Evolutionary conservation across 2,113 vertebrate species (phyloP).

Genomic region (Perca schrenkii): DNA sequence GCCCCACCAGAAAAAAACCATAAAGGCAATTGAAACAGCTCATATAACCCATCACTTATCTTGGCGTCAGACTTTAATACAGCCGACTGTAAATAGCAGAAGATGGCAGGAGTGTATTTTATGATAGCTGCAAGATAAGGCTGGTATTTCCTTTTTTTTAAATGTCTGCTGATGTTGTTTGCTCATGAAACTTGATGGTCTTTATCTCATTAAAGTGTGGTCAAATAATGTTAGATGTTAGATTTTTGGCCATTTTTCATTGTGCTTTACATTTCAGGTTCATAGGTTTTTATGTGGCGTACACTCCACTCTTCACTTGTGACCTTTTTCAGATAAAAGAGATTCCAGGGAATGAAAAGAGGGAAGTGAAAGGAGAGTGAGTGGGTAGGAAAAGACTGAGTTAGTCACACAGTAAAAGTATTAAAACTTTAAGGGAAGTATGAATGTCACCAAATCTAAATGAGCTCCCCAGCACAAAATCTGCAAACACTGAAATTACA

Average conservation of each 20-base stretch:
- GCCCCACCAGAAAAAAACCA: neutral
- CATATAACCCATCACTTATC: neutral
- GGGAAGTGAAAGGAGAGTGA: slow-evolving; percentile 38
- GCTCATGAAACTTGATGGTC: slow-evolving; percentile 3
- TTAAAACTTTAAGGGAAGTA: slow-evolving; percentile 22
- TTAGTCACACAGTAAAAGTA: slow-evolving; percentile 1
- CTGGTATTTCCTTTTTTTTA: slow-evolving; percentile 44
- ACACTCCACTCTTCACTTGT: neutral
- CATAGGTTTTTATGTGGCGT: neutral
- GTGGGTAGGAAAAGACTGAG: neutral
- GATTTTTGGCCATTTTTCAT: neutral
- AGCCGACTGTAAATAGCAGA: slow-evolving; percentile 4
- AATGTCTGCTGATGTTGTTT: slow-evolving; percentile 17
- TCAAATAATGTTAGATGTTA: neutral
- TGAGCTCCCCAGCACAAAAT: neutral
- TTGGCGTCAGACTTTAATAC: neutral
- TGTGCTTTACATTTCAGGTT: neutral
- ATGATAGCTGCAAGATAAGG: slow-evolving; percentile 40
- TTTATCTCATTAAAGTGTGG: neutral
- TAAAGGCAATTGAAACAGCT: slow-evolving; percentile 25
- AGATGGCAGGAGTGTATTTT: slow-evolving; percentile 11
- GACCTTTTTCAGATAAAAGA: slow-evolving; percentile 1
- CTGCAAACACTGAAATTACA: neutral
- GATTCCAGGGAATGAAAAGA: slow-evolving; percentile 19
- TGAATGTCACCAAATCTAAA: slow-evolving; percentile 23